A percentile compares a stretch with the other conserved stretches of the same genome.
These are phyloP conservation scores for Pseudeuparius sepicola DNA, from an alignment of 2,888 invertebrate species.

Conservation along the genomic window DNA sequence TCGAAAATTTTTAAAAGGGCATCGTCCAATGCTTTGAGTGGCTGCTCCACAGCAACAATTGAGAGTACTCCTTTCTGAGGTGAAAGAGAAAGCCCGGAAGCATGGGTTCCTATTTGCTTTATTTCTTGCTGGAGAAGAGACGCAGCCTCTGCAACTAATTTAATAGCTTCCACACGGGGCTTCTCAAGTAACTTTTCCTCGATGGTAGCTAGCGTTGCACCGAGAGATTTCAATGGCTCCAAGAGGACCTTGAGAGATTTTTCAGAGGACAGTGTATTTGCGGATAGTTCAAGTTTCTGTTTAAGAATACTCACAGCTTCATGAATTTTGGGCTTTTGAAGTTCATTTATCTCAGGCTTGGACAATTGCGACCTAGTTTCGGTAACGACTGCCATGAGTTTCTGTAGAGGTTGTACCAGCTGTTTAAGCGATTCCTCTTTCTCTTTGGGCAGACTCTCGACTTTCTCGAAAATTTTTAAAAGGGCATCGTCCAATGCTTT, in stretches of 20 bases:
- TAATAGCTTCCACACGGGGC: no score
- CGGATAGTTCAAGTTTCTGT: slow-evolving; percentile 10
- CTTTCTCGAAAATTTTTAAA: slow-evolving; percentile 10
- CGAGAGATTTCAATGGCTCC: no score
- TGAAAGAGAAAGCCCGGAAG: no score
- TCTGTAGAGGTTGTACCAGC: slow-evolving; percentile 22
- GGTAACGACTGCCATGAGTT: slow-evolving; percentile 21
- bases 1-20: slow-evolving; percentile 15
- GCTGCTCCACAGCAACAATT: slow-evolving; percentile 17
- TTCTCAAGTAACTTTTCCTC: no score
- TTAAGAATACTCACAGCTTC: slow-evolving; percentile 11
- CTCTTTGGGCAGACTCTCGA: slow-evolving; percentile 11
- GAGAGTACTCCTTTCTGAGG: slow-evolving; percentile 18
- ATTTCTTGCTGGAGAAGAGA: no score
- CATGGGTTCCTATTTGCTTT: no score
- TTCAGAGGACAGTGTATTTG: no score
- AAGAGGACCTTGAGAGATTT: no score
- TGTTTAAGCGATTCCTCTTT: slow-evolving; percentile 15
- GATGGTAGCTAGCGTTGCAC: no score
- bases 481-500: slow-evolving; percentile 13
- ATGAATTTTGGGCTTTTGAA: slow-evolving; percentile 14
- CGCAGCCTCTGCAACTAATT: no score
- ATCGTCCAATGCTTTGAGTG: slow-evolving; percentile 13
- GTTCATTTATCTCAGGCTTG: slow-evolving; percentile 15
- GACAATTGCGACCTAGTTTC: slow-evolving; percentile 18